A percentile compares a stretch with the other conserved stretches of the same genome.
Evolutionary conservation across 2,797 vertebrate genomes (phyloP).

Genomic region (Melanotaenia trifasciata): DNA sequence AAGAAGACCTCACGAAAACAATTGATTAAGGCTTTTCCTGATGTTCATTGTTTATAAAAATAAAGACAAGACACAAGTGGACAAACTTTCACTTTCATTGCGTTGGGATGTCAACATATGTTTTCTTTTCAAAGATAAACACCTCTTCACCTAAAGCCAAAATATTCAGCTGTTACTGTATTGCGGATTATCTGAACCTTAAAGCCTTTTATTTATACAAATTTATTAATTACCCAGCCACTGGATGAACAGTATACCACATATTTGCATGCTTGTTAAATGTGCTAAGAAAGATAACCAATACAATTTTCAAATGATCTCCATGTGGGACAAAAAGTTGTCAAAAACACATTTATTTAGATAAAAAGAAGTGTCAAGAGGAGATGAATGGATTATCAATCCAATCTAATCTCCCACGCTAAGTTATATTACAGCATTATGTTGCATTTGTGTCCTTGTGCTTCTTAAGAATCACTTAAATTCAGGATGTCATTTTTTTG

Average conservation of each 20-base stretch:
- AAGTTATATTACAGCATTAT: constrained; percentile 59
- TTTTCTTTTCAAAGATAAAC: neutral
- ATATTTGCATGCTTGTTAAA: constrained; percentile 47
- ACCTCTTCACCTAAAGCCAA: neutral
- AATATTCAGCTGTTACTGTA: constrained; percentile 4
- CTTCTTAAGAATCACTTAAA: constrained; percentile 58
- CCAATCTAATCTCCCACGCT: constrained; percentile 59
- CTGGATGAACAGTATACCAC: constrained; percentile 3
- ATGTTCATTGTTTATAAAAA: constrained; percentile 1
- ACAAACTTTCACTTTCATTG: constrained; percentile 11
- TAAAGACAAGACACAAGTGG: neutral
- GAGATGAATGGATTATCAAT: constrained; percentile 55
- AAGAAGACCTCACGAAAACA: neutral
- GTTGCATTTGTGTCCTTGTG: constrained; percentile 38
- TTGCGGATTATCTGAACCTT: neutral
- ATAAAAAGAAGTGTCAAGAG: constrained; percentile 55
- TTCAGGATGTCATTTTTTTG: constrained; percentile 35
- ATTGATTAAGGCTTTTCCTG: neutral
- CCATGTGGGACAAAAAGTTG: constrained; percentile 41
- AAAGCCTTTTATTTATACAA: constrained; percentile 18
- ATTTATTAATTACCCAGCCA: constrained; percentile 17
- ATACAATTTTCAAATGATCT: constrained; percentile 52
- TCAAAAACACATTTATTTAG: constrained; percentile 30
- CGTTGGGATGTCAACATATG: constrained; percentile 11
- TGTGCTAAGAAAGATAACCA: constrained; percentile 65